Evolutionary conservation across 53 echinoderm and acorn worm species (phyloP).

Genomic region (Crossaster papposus): DNA sequence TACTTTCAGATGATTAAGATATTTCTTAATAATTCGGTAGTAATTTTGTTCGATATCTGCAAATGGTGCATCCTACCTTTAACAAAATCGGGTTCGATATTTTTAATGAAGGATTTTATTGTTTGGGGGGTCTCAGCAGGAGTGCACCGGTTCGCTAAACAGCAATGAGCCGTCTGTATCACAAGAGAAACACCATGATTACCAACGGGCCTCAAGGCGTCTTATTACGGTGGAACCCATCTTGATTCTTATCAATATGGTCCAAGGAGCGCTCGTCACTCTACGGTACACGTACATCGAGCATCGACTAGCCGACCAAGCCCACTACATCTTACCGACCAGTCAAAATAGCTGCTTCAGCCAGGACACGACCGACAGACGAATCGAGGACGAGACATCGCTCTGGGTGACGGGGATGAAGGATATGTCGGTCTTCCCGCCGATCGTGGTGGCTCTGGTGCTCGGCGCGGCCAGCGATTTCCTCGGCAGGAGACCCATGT

Average conservation of each 20-base stretch:
- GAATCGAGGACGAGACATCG: constrained; percentile 61
- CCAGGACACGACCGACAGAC: constrained; percentile 18
- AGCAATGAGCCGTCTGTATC: neutral
- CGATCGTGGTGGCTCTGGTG: constrained; percentile 45
- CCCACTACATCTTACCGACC: constrained; percentile 60
- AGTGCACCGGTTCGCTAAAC: neutral
- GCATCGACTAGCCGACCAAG: constrained; percentile 44
- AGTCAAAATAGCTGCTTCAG: constrained; percentile 20
- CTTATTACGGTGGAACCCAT: constrained; percentile 58
- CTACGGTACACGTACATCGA: constrained; percentile 63
- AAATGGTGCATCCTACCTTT: too few relatives aligned
- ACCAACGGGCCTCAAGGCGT: constrained; percentile 11
- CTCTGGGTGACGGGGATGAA: constrained; percentile 66
- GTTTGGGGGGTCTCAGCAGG: neutral
- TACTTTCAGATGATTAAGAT: too few relatives aligned
- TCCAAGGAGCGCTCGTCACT: constrained; percentile 61
- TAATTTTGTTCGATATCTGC: too few relatives aligned
- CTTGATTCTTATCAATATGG: constrained; percentile 47
- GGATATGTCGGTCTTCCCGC: constrained; percentile 56
- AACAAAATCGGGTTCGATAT: too few relatives aligned
- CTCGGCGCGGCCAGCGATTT: constrained; percentile 66
- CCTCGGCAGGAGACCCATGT: constrained; percentile 69
- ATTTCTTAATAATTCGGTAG: too few relatives aligned
- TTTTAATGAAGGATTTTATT: neutral
- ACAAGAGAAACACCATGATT: neutral